Base-by-base conservation (phyloP, 2,113 vertebrate genomes). In the Zapornia atra region DNA sequence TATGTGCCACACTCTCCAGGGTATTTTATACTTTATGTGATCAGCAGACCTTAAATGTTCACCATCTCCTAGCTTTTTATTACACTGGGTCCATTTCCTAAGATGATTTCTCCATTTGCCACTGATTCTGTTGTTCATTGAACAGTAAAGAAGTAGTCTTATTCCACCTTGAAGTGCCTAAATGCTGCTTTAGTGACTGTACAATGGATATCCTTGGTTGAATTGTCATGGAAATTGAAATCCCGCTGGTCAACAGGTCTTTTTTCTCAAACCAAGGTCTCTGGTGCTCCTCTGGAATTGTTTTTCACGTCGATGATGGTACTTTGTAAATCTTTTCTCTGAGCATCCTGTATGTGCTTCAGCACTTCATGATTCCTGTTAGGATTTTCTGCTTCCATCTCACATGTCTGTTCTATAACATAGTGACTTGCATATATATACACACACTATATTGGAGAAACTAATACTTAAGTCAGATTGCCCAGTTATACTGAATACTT, bases 211-310 rank as follows among this genome's bases (percentile, higher is more conserved):
- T 95, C 40, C 72, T 86, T 82, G 70, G 42, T 89, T 93, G 53
- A 97, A 95, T 94, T 94, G 78, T 73, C 80, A 96, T 82, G 70
- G 73, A 96, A 97, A 96, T 94, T 96, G 96, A 97, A 97, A 97
- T 92, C 71, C 34, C 57, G 50, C 21, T 90, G 60, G 29, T 86
- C 79, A 33, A 84, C 54, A 76, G 11, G 18, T 40, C 53, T 90
- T 94, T 94, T 92, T 85, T 33, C 70, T 72, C 69, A 86, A 70
- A 88, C 60, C 76, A 89, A 86, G 34, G 53, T 15, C 77, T 95
- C 93, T 89, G 48, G 56, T 65, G 66, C 46, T 48, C 26, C 65
- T 93, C 48, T 82, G 72, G 82, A 94, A 91, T 82, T 96, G n/a
- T 26, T 91, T 96, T 96, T 94, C 57, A 75, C 33, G 26, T 79